Conservation (phyloP, 2,797 vertebrate genomes). For the Gymnopithys bicolor region DNA sequence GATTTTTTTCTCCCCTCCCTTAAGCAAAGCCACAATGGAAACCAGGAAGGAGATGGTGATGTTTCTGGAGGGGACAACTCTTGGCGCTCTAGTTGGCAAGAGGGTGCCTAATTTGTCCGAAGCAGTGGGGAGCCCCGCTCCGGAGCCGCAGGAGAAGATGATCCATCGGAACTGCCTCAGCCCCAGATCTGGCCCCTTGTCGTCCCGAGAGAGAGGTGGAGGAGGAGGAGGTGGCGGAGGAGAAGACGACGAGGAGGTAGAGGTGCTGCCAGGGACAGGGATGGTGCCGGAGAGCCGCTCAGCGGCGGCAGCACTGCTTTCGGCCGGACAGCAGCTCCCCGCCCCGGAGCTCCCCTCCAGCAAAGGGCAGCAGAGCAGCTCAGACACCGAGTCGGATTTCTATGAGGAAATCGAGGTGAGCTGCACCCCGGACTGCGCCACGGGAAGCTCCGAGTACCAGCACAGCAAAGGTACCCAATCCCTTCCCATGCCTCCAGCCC, state of each 20-base stretch:
- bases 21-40: conserved; percentile 83
- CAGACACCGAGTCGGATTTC: conserved; percentile 98
- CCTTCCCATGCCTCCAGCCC: conserved; percentile 46
- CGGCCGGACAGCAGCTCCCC: conserved; percentile 76
- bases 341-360: conserved; percentile 76
- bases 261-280: conserved; percentile 78
- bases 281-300: conserved; percentile 82
- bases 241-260: conserved; percentile 79
- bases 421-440: conserved; percentile 92
- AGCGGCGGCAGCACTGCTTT: conserved; percentile 76
- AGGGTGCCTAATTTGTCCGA: conserved; percentile 85
- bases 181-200: conserved; percentile 81
- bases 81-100: conserved; percentile 84
- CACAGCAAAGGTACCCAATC: conserved; percentile 88
- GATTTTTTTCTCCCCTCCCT: conserved; percentile 54
- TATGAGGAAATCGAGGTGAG: conserved; percentile 99
- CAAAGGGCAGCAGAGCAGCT: conserved; percentile 91
- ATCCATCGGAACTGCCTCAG: conserved; percentile 84
- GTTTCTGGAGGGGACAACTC: conserved; percentile 88
- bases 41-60: conserved; percentile 91
- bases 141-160: conserved; percentile 85
- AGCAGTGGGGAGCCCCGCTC: conserved; percentile 80
- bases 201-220: conserved; percentile 81
- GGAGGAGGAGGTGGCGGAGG: conserved; percentile 76
- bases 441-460: conserved; percentile 89